Conservation (phyloP, 2,113 vertebrate genomes). For the Pelecanoides urinatrix region DNA sequence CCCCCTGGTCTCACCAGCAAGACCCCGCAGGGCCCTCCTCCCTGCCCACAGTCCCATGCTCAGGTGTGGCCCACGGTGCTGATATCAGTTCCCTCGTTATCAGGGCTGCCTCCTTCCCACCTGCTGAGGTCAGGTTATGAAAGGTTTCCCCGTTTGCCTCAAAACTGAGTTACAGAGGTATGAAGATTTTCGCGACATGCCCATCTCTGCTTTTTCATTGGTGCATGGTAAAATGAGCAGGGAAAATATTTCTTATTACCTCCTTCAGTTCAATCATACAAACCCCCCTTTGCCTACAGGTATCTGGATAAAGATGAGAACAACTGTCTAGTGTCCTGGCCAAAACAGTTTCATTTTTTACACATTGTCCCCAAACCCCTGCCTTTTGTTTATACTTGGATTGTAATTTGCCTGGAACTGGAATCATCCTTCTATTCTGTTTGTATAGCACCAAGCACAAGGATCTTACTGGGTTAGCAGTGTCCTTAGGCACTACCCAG, state of each 20-base stretch:
- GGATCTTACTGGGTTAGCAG: neutral
- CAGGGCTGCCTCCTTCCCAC: neutral
- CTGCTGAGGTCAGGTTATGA: neutral
- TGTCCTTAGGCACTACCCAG: neutral
- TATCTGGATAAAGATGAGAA: neutral
- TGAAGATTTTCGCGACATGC: neutral
- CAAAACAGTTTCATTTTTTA: neutral
- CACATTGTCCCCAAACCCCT: neutral
- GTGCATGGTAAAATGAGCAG: neutral
- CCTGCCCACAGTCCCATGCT: neutral
- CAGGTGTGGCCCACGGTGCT: neutral
- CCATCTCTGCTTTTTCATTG: neutral
- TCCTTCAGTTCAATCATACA: neutral
- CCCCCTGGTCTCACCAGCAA: neutral
- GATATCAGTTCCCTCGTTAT: neutral
- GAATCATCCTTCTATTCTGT: neutral
- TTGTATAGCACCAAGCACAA: neutral
- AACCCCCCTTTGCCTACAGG: neutral
- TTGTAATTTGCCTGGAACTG: neutral
- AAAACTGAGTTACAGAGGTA: neutral
- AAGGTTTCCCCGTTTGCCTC: neutral
- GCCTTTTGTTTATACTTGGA: neutral
- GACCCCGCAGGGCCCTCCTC: fast-evolving
- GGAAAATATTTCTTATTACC: neutral
- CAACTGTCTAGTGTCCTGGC: neutral